These are phyloP conservation scores for Erebia ligea DNA, from an alignment of 2,888 invertebrate species.

Conservation along the genomic window DNA sequence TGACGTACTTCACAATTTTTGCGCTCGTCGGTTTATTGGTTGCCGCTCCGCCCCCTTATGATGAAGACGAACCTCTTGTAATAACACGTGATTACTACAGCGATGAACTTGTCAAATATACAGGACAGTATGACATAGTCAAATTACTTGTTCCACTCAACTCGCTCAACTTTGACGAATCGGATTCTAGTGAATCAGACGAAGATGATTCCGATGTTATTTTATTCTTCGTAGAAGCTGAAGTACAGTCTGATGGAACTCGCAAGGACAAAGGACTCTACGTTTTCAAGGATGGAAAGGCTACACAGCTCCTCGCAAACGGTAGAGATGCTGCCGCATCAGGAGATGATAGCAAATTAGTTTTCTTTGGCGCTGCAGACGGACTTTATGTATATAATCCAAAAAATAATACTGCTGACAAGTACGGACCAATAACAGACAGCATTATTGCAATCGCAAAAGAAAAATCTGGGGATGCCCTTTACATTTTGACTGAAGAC, in stretches of 20 bases:
- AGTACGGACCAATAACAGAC: constrained; percentile 47
- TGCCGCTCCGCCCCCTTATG: constrained; percentile 37
- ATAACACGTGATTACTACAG: constrained; percentile 37
- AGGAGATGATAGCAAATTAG: constrained; percentile 49
- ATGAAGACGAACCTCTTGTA: constrained; percentile 25
- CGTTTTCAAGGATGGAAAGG: constrained; percentile 43
- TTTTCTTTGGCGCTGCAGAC: constrained; percentile 56
- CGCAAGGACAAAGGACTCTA: constrained; percentile 50
- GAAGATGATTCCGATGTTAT: constrained; percentile 24
- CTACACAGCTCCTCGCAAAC: constrained; percentile 52
- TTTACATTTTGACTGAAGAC: constrained; percentile 63
- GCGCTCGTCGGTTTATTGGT: constrained; percentile 42
- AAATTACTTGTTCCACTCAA: constrained; percentile 45
- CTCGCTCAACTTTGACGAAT: constrained; percentile 36
- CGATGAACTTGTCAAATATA: constrained; percentile 36
- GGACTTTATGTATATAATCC: constrained; percentile 57
- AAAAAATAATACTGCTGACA: constrained; percentile 38
- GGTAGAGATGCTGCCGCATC: constrained; percentile 54
- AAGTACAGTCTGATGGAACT: constrained; percentile 31
- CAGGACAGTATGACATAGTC: constrained; percentile 43
- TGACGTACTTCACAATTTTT: constrained; percentile 36
- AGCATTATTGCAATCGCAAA: constrained; percentile 45
- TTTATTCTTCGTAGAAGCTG: constrained; percentile 46
- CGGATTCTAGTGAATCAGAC: not conserved
- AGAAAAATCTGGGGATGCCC: constrained; percentile 43